phyloP scores from a whole-genome alignment of 2,888 invertebrate genomes.

The Nymphalis c-album region DNA sequence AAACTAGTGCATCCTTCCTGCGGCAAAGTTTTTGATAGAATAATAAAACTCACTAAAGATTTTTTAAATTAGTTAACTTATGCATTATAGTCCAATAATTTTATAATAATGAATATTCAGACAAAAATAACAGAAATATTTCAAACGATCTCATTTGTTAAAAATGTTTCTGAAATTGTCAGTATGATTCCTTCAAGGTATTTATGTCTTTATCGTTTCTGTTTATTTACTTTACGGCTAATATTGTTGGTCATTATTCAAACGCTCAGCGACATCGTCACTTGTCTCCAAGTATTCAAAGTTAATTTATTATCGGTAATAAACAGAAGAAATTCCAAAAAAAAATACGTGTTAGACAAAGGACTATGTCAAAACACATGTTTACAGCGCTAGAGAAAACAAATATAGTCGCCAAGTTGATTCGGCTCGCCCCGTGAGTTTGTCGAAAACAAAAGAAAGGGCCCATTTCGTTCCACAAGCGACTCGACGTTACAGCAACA shows the following conservation, averaged over 20 bases:
- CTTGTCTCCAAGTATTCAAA: slow-evolving; percentile 37
- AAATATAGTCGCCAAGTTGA: slow-evolving; percentile 56
- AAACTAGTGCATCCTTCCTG: too few species aligned
- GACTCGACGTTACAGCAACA: slow-evolving; percentile 53
- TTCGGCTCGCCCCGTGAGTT: slow-evolving; percentile 60
- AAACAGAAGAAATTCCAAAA: slow-evolving; percentile 19
- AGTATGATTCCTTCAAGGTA: too few species aligned
- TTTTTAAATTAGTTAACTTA: too few species aligned
- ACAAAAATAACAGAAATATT: too few species aligned
- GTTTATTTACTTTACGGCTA: slow-evolving; percentile 35
- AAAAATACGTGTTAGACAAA: slow-evolving; percentile 25
- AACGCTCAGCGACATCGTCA: slow-evolving; percentile 23
- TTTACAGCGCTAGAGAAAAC: slow-evolving; percentile 45
- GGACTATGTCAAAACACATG: slow-evolving; percentile 61
- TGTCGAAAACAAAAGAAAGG: slow-evolving; percentile 69
- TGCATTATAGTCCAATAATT: too few species aligned
- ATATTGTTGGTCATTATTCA: slow-evolving; percentile 21
- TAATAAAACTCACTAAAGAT: too few species aligned
- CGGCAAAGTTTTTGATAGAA: too few species aligned
- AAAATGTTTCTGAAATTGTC: too few species aligned
- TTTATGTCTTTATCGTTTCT: slow-evolving; percentile 20
- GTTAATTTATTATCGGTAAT: slow-evolving; percentile 39
- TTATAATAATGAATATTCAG: too few species aligned
- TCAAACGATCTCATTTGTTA: too few species aligned
- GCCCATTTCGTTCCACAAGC: slow-evolving; percentile 53